Base-by-base conservation (phyloP, 2,888 invertebrate species). In the Drosophila emarginata region DNA sequence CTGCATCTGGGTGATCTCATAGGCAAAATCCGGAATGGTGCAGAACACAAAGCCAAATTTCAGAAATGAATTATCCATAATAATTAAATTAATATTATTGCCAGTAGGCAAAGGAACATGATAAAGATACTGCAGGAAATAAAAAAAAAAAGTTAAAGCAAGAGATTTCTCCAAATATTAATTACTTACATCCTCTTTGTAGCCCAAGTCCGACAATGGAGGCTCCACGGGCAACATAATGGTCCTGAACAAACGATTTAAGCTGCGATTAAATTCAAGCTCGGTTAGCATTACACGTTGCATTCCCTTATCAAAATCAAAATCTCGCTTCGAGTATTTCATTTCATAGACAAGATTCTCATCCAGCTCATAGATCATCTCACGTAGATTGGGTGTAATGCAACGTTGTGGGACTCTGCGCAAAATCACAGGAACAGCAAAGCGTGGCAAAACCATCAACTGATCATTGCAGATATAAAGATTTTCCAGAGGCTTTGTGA, bases 61-160 rank as follows among this genome's bases (percentile, higher is more conserved):
- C 0, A 91, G 60, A 21, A 89, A 74, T 0, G 88, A 84, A 65
- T 89, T 91, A 58, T 91, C 91, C 88, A 89, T 89, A 4, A 91
- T 78, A 36, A 90, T 71, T 40, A 91, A 23, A 52, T 89, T 68
- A 1, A 90, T 64, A 53, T 82, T 78, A 9, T 84, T 80, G 2
- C 90, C 91, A 7, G 67, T 69, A 1, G 89, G 88, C 62, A 91
- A 65, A 1, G 63, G 57, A 5, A 82, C 69, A 5, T 80, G 74
- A 11, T 74, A 54, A 11, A 91, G 67, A 65, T 73, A 78, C 91
- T 91, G 39, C 3, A 67, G 32, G 2, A 65, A 61, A 52, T 9
- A 2, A 23, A 15, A 69, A 58, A 50, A 18, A 39, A 14, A 61
- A 18, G n/a, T 21, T 58, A n/a, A 40, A 9, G 1, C 15, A 2